Conservation (phyloP, 2,113 vertebrate species). For the Engystomops pustulosus region DNA sequence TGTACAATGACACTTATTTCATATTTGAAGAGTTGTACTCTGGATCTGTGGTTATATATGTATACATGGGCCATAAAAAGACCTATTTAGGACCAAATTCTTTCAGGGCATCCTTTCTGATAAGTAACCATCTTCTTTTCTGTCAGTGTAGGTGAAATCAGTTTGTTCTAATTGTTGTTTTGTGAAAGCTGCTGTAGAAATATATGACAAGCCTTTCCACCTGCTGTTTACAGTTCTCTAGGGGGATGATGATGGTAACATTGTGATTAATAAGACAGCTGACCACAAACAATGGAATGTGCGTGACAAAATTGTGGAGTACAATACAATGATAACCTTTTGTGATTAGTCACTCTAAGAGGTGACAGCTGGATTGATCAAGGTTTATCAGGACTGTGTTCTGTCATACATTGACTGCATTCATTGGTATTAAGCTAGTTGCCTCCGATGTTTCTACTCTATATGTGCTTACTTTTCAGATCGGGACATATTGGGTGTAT, state of each 20-base stretch:
- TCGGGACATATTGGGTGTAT: too few relatives aligned
- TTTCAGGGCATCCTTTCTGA: background rate
- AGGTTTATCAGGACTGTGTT: too few relatives aligned
- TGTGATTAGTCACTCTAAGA: slow-evolving; percentile 1
- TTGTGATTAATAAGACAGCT: background rate
- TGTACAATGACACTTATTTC: too few relatives aligned
- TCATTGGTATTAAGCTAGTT: too few relatives aligned
- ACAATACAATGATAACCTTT: background rate
- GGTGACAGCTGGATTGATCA: slow-evolving; percentile 10
- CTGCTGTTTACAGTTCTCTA: slow-evolving; percentile 15
- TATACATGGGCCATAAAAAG: too few relatives aligned
- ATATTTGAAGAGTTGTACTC: too few relatives aligned
- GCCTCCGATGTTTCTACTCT: too few relatives aligned
- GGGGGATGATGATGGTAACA: slow-evolving; percentile 8
- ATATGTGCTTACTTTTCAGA: too few relatives aligned
- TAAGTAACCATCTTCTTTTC: background rate
- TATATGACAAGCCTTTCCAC: background rate
- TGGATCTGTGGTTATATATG: too few relatives aligned
- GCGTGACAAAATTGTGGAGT: slow-evolving; percentile 19
- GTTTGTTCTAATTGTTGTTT: background rate
- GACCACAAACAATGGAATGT: slow-evolving; percentile 41
- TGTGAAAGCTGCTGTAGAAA: slow-evolving; percentile 15
- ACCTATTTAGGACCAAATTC: background rate
- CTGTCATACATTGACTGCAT: too few relatives aligned
- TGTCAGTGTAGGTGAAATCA: background rate